Conservation (phyloP, 2,888 invertebrate species). For the Pyrgus malvae region DNA sequence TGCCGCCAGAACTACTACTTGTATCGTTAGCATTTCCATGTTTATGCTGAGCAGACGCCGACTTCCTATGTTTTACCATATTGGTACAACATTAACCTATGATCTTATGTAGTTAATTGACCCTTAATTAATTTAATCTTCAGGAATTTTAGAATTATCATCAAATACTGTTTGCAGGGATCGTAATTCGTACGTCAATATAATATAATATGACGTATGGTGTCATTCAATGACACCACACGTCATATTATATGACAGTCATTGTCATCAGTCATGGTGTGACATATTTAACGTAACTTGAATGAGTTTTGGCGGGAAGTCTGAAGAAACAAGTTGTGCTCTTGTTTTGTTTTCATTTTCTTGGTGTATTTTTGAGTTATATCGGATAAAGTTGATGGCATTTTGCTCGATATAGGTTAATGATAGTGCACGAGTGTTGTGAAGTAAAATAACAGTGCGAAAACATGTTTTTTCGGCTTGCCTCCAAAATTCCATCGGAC, state of each 20-base stretch:
- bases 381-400: too few species aligned
- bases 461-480: too few species aligned
- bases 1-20: constrained; percentile 56
- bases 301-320: too few species aligned
- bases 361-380: too few species aligned
- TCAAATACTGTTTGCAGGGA: not conserved
- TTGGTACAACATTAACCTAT: constrained; percentile 28
- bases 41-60: constrained; percentile 45
- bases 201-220: not conserved
- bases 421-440: too few species aligned
- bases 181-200: not conserved
- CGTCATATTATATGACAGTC: not conserved
- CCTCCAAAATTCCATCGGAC: too few species aligned
- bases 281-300: too few species aligned
- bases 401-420: too few species aligned
- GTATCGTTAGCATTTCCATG: constrained; percentile 51
- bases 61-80: constrained; percentile 66
- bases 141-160: not conserved
- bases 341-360: too few species aligned
- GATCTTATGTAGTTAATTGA: not conserved
- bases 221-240: not conserved
- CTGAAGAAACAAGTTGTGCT: too few species aligned
- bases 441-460: too few species aligned
- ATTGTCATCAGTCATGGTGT: too few species aligned
- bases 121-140: not conserved